Percentiles rank a stretch among this genome's conserved stretches.
Conservation (phyloP, 2,113 vertebrate species). For the Archocentrus centrarchus region DNA sequence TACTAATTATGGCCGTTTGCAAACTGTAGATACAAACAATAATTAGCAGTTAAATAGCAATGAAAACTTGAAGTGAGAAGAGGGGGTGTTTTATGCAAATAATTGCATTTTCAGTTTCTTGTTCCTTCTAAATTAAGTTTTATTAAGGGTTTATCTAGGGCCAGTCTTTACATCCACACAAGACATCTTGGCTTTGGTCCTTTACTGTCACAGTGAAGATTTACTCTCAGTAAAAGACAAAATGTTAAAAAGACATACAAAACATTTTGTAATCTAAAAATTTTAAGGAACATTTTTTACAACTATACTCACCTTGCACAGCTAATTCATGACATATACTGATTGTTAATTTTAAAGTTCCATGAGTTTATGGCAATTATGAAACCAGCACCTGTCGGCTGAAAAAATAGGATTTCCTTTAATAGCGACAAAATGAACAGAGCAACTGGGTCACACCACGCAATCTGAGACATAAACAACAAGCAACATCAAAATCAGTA, state of each 20-base stretch:
- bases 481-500: conserved; percentile 61
- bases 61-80: conserved; percentile 14
- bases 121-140: neutral
- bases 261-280: conserved; percentile 1
- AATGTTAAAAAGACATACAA: neutral
- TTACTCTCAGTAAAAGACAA: neutral
- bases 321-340: conserved; percentile 37
- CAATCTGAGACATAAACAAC: conserved; percentile 65
- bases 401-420: conserved; percentile 49
- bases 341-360: conserved; percentile 15
- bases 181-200: neutral
- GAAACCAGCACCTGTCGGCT: conserved; percentile 39
- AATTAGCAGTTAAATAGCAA: conserved; percentile 43
- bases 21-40: conserved; percentile 22
- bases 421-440: conserved; percentile 66
- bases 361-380: conserved; percentile 49
- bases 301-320: neutral
- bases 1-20: neutral
- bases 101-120: neutral
- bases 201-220: neutral
- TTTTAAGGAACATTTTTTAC: conserved; percentile 15
- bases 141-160: neutral
- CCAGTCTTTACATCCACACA: neutral
- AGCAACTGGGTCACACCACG: conserved; percentile 73
- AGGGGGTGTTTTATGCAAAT: conserved; percentile 10